Conservation (phyloP, 2,888 invertebrate genomes). For the Girardia tigrina region DNA sequence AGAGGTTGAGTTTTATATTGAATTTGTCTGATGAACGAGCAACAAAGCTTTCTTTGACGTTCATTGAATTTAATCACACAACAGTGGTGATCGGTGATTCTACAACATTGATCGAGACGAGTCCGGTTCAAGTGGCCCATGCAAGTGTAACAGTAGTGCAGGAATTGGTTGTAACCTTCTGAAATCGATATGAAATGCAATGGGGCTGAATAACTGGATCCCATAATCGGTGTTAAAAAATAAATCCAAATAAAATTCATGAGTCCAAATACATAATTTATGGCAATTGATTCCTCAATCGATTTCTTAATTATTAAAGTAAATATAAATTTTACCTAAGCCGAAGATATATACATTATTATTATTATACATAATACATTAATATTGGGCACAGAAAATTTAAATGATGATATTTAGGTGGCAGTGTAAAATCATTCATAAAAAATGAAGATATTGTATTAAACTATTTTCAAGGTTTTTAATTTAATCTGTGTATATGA, state of each 20-base stretch:
- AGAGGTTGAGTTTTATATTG: not conserved
- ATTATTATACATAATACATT: too few species aligned
- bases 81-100: not conserved
- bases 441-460: too few species aligned
- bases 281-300: too few species aligned
- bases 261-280: not conserved
- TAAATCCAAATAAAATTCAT: not conserved
- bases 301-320: too few species aligned
- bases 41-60: not conserved
- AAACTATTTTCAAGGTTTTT: too few species aligned
- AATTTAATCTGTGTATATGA: too few species aligned
- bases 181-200: not conserved
- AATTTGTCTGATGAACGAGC: slow-evolving; percentile 5
- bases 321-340: too few species aligned
- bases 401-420: too few species aligned
- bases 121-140: not conserved
- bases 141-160: not conserved
- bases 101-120: not conserved
- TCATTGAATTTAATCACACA: not conserved
- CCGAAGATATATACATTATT: too few species aligned
- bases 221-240: not conserved
- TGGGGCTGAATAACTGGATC: not conserved
- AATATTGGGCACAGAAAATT: too few species aligned
- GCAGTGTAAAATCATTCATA: too few species aligned
- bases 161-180: not conserved